Evolutionary conservation across 2,888 invertebrate genomes (phyloP).

Genomic region (Fissipunctia ypsillon): DNA sequence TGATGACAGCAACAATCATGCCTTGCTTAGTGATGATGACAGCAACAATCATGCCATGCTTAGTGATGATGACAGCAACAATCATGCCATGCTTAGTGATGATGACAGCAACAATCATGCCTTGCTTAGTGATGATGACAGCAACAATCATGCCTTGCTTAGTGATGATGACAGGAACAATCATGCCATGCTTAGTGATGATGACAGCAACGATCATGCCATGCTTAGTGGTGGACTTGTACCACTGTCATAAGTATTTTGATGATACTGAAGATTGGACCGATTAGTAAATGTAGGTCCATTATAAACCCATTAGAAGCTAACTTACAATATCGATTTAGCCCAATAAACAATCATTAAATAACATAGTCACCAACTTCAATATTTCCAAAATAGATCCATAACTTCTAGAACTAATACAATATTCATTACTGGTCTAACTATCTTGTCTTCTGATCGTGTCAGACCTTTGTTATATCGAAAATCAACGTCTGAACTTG

Average conservation of each 20-base stretch:
- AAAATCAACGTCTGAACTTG: slow-evolving; percentile 53
- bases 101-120: not conserved
- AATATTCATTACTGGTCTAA: slow-evolving; percentile 47
- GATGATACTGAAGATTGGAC: not conserved
- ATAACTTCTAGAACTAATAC: slow-evolving; percentile 25
- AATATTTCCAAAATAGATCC: not conserved
- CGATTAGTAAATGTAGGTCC: not conserved
- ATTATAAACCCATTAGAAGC: no score
- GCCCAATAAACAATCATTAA: slow-evolving; percentile 12
- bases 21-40: no score
- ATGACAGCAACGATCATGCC: not conserved
- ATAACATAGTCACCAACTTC: not conserved
- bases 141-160: no score
- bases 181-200: not conserved
- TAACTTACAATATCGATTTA: not conserved
- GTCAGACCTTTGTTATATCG: slow-evolving; percentile 44
- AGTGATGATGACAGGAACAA: no score
- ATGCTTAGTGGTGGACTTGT: not conserved
- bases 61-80: no score
- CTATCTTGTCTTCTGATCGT: slow-evolving; percentile 36
- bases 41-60: not conserved
- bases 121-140: not conserved
- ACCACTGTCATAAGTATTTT: not conserved
- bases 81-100: no score
- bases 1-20: no score